phyloP scores from a whole-genome alignment of 1,140 invertebrate genomes.

The Diploscapter pachys region DNA sequence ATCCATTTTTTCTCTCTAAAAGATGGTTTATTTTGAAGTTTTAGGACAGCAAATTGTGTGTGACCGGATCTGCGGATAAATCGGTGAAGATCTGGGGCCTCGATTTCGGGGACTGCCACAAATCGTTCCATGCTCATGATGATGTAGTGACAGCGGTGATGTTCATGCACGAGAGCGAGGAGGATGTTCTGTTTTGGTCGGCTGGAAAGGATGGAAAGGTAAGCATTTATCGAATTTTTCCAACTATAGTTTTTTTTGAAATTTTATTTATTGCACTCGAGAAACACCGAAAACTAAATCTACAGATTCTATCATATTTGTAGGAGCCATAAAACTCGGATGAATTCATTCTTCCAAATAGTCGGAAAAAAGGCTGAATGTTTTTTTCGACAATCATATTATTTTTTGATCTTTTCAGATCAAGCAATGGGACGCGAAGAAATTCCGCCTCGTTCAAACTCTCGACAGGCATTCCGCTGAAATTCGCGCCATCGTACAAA shows the following conservation, averaged over 20 bases:
- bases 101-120: conserved; percentile 90
- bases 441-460: conserved; percentile 67
- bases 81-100: conserved; percentile 97
- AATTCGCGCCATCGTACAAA: conserved; percentile 43
- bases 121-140: conserved; percentile 78
- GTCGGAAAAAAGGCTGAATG: neutral
- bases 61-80: conserved; percentile 87
- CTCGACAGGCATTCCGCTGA: conserved; percentile 66
- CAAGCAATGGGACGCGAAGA: conserved; percentile 95
- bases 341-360: neutral
- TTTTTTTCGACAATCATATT: neutral
- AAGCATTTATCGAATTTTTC: conserved; percentile 59
- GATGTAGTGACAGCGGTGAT: conserved; percentile 64
- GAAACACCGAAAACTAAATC: neutral
- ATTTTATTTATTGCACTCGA: neutral
- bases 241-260: neutral
- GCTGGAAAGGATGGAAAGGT: conserved; percentile 82
- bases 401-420: conserved; percentile 61
- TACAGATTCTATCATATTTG: neutral
- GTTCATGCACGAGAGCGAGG: conserved; percentile 61
- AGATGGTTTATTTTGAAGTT: neutral
- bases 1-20: neutral
- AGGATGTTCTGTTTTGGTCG: conserved; percentile 88
- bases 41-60: conserved; percentile 81
- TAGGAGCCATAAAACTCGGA: too few species aligned